A percentile compares a stretch with the other conserved stretches of the same genome.
These are phyloP conservation scores for Colistium nudipinnis DNA, from an alignment of 2,113 vertebrate genomes.

Conservation along the genomic window DNA sequence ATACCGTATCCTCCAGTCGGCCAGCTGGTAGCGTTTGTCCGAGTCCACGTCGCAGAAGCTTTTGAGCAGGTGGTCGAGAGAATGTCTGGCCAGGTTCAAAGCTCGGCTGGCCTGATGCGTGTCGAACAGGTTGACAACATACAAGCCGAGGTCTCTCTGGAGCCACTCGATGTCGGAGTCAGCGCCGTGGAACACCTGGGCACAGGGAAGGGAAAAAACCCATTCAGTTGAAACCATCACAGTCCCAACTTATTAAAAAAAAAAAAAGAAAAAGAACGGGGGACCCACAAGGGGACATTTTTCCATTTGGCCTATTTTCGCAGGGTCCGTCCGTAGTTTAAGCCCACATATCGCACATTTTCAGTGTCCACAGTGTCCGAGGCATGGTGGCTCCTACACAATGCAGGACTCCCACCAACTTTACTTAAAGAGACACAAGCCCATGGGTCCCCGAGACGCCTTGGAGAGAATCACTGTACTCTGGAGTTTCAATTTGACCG, in stretches of 20 bases:
- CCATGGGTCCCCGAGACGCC: conserved; percentile 8
- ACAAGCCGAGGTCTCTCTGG: conserved; percentile 94
- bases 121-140: conserved; percentile 95
- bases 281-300: conserved; percentile 13
- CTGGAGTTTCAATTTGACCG: not conserved
- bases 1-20: conserved; percentile 97
- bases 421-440: conserved; percentile 36
- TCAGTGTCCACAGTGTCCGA: conserved; percentile 55
- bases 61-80: conserved; percentile 91
- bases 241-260: not conserved
- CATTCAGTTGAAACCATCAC: not conserved
- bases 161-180: conserved; percentile 98
- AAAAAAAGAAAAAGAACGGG: conserved; percentile 3
- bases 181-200: conserved; percentile 93
- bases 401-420: conserved; percentile 27
- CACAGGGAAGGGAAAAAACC: not conserved
- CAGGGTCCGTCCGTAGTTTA: conserved; percentile 36
- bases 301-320: conserved; percentile 31
- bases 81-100: conserved; percentile 90
- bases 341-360: conserved; percentile 44
- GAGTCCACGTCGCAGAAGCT: conserved; percentile 87
- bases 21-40: conserved; percentile 95
- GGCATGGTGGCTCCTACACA: conserved; percentile 55
- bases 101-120: conserved; percentile 94
- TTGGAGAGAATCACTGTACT: conserved; percentile 8